These are phyloP conservation scores for Archilochus colubris DNA, from an alignment of 2,113 vertebrate genomes.

Conservation along the genomic window DNA sequence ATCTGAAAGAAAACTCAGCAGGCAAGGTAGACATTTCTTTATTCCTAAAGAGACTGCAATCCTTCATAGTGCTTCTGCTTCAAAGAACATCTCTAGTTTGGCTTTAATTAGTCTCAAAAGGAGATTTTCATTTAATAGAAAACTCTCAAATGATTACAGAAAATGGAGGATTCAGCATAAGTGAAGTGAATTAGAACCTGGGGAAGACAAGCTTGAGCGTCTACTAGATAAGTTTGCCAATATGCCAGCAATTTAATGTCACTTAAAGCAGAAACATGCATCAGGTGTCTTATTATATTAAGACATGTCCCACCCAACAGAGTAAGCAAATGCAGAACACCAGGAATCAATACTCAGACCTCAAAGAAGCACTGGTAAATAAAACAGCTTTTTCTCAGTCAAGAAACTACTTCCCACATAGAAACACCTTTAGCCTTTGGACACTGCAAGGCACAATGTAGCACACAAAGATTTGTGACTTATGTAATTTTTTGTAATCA, in stretches of 20 bases:
- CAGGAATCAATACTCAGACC: background rate
- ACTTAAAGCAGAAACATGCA: background rate
- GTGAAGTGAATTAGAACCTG: constrained; percentile 28
- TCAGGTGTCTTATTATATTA: constrained; percentile 31
- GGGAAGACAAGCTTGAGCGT: background rate
- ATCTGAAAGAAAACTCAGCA: background rate
- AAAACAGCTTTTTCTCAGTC: background rate
- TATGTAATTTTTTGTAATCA: background rate
- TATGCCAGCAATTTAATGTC: constrained; percentile 21
- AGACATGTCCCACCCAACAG: background rate
- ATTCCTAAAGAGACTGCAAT: background rate
- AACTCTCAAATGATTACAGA: constrained; percentile 30
- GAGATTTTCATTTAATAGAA: background rate
- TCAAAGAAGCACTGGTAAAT: background rate
- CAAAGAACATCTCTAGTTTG: constrained; percentile 9
- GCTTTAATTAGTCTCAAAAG: constrained; percentile 56
- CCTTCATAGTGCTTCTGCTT: background rate
- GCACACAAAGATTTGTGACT: background rate
- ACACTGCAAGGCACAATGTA: background rate
- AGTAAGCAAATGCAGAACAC: background rate
- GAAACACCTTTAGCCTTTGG: background rate
- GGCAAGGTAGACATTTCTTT: background rate
- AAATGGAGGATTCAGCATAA: constrained; percentile 13
- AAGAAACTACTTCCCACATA: background rate
- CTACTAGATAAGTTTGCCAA: constrained; percentile 32